Evolutionary conservation across 2,888 invertebrate genomes (phyloP).

Genomic region (Nineta flava): DNA sequence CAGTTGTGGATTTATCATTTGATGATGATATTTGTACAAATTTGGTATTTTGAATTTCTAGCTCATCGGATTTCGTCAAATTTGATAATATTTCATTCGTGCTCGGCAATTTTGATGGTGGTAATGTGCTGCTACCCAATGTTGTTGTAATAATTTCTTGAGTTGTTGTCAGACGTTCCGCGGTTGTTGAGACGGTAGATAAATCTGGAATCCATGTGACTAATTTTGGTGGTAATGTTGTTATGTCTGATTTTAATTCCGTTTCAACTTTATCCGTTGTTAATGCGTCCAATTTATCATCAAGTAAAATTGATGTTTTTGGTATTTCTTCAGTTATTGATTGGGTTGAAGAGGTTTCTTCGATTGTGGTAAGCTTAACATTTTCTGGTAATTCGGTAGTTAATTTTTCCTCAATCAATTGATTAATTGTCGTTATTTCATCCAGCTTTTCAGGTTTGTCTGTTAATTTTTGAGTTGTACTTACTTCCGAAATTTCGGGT

Average conservation of each 20-base stretch:
- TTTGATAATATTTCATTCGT: neutral
- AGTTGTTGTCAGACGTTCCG: neutral
- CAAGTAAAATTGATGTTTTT: no score
- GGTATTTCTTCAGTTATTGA: constrained; percentile 1
- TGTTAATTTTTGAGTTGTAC: no score
- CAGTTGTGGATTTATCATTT: constrained; percentile 8
- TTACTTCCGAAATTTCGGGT: no score
- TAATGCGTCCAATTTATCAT: constrained; percentile 1
- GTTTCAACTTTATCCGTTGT: constrained; percentile 6
- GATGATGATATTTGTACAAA: constrained; percentile 9
- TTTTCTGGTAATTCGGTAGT: no score
- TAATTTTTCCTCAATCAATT: no score
- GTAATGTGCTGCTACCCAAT: neutral
- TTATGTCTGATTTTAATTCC: constrained; percentile 8
- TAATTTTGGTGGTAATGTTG: constrained; percentile 7
- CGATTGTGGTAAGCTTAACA: neutral
- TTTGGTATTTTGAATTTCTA: constrained; percentile 8
- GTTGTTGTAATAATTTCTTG: neutral
- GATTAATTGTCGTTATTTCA: no score
- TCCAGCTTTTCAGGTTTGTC: no score
- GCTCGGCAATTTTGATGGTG: neutral
- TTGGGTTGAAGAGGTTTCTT: constrained; percentile 1
- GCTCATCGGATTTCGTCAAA: neutral
- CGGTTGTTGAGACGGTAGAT: neutral
- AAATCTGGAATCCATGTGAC: constrained; percentile 1